A percentile compares a stretch with the other conserved stretches of the same genome.
Evolutionary conservation across 30 jellyfish, hydroid and myxozoan species (phyloP).

Genomic region (Turritopsis dohrnii): DNA sequence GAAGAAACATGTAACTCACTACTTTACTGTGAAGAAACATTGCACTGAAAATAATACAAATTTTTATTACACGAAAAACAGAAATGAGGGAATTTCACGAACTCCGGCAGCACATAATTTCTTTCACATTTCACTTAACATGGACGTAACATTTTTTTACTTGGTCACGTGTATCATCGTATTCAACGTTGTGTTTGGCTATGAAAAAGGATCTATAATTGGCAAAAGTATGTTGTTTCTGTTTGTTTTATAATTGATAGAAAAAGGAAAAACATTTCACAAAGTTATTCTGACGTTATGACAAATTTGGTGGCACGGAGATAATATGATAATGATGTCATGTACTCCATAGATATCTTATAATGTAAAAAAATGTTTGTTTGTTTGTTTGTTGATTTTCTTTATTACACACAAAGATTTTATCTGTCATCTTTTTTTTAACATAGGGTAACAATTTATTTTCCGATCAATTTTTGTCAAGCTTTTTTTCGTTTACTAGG

Average conservation of each 20-base stretch:
- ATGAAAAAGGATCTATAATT: background rate
- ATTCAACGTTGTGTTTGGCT: background rate
- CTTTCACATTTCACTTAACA: background rate
- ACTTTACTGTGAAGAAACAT: background rate
- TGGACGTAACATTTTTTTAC: background rate
- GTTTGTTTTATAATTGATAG: background rate
- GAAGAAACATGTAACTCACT: background rate
- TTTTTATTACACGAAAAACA: background rate
- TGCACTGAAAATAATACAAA: background rate
- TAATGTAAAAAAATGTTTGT: too few relatives aligned
- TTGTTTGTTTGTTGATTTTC: too few relatives aligned
- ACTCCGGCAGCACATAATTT: background rate
- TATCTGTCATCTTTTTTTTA: too few relatives aligned
- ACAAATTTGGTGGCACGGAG: too few relatives aligned
- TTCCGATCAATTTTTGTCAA: too few relatives aligned
- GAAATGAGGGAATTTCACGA: background rate
- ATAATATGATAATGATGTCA: too few relatives aligned
- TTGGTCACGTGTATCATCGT: background rate
- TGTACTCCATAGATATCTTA: too few relatives aligned
- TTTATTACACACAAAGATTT: too few relatives aligned
- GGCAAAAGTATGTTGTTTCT: conserved; percentile 1
- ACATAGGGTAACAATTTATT: too few relatives aligned
- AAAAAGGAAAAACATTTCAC: background rate
- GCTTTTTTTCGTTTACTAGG: too few relatives aligned
- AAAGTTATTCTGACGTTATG: too few relatives aligned